Evolutionary conservation across 2,797 vertebrate genomes (phyloP), one percentile per base, ranked within the genome.

Genomic region (Betta splendens): DNA sequence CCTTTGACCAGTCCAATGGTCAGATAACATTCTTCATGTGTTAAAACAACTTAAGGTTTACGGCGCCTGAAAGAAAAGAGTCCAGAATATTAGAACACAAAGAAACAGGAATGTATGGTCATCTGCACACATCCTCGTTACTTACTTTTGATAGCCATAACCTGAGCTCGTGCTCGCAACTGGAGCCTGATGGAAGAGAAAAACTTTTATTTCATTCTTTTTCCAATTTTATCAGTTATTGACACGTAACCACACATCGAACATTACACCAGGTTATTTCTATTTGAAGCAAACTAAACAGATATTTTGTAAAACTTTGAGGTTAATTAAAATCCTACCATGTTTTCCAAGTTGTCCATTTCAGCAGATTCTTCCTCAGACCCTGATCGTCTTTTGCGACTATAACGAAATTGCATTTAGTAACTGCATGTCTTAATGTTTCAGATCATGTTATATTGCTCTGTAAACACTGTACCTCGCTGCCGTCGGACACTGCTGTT

Each of bases 301-400:
- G 12, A 5, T 9, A 4, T 29, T 17, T 36, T 32, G 31, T n/a
- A 15, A 13, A n/a, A 33, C n/a, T 26, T 40, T 8, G 0, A 10
- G 0, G 3, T 25, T 3, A 10, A 47, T 20, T 29, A 18, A 48
- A 9, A 43, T 2, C 91, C 90, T 90, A 99, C 97, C 84, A 93
- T 91, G 35, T 96, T 98, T 74, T 99, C 96, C 6, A 93, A 87
- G 60, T 97, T 94, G 0, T 76, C 90, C 0, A 58, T 72, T 0
- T 86, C 88, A n/a, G 69, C 64, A 0, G 87, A 74, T 4, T 79
- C 35, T 7, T 80, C 86, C 49, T 52, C 86, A n/a, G 91, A 91
- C 0, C 83, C 83, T 0, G 92, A 93, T 29, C 89, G 84, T 55
- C 92, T 87, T 83, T 93, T 93, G 1, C 92, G 90, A 71, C 92